Conservation (phyloP, 2,797 vertebrate genomes). For the Eupleurogrammus muticus region DNA sequence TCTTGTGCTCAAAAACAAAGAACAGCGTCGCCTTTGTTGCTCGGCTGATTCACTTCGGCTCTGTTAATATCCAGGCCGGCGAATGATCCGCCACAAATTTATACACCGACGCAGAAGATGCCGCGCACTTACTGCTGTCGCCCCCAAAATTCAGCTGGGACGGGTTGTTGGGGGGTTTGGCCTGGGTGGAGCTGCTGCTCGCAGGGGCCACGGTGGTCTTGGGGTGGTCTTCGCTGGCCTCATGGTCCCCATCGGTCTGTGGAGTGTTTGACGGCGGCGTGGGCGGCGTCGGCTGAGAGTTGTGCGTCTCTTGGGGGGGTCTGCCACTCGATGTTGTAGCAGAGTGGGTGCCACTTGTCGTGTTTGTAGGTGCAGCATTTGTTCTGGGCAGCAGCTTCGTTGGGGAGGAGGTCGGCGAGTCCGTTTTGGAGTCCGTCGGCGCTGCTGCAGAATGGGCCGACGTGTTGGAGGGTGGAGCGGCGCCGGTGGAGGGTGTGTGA, state of each 20-base stretch:
- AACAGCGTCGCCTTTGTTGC: slow-evolving; percentile 70
- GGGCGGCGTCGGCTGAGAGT: background rate
- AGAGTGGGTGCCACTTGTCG: background rate
- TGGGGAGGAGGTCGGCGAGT: background rate
- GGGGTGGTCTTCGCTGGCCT: background rate
- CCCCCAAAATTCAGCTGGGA: slow-evolving; percentile 75
- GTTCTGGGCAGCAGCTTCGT: background rate
- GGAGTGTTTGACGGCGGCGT: slow-evolving; percentile 1
- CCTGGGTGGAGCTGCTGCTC: slow-evolving; percentile 40
- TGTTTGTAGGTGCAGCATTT: background rate
- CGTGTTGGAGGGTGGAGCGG: background rate
- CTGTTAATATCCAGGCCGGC: slow-evolving; percentile 50
- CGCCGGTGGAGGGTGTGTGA: background rate
- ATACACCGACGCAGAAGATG: slow-evolving; percentile 33
- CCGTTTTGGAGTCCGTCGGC: background rate
- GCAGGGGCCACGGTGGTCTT: background rate
- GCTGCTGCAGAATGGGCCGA: background rate
- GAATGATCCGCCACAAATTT: slow-evolving; percentile 30
- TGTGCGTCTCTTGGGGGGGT: background rate
- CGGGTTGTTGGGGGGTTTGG: slow-evolving; percentile 43
- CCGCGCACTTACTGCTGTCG: slow-evolving; percentile 68
- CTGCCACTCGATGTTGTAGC: slow-evolving; percentile 8
- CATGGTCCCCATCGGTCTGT: background rate
- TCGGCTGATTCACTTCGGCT: slow-evolving; percentile 59
- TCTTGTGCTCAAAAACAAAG: slow-evolving; percentile 71